Percentiles rank a stretch among this genome's conserved stretches.
Evolutionary conservation across 2,113 vertebrate genomes (phyloP).

Genomic region (Heterocephalus glaber): DNA sequence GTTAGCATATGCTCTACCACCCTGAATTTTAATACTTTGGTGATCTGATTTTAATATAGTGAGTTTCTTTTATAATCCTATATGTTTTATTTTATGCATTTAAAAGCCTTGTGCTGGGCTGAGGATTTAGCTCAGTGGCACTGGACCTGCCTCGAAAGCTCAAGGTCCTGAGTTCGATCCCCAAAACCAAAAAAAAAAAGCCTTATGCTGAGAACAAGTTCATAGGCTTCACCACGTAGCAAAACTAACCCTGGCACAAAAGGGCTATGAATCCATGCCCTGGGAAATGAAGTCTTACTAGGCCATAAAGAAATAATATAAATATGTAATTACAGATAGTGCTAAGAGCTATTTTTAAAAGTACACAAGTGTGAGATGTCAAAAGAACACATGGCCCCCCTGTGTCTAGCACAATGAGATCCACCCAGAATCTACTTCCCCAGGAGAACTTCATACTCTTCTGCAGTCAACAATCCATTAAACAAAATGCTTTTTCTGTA

Average conservation of each 20-base stretch:
- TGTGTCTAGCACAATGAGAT: not conserved
- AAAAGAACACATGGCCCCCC: not conserved
- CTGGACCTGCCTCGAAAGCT: no score
- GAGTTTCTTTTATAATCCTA: not conserved
- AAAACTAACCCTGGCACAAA: not conserved
- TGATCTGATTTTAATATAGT: constrained; percentile 1
- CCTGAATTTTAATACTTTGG: constrained; percentile 25
- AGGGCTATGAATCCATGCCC: not conserved
- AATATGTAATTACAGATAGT: not conserved
- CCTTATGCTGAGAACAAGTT: not conserved
- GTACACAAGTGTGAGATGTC: not conserved
- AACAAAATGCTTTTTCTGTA: not conserved
- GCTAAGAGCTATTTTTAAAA: not conserved
- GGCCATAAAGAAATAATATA: constrained; percentile 18
- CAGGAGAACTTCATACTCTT: not conserved
- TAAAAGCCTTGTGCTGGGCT: not conserved
- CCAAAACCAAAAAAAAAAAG: no score
- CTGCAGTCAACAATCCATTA: not conserved
- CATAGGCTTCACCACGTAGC: not conserved
- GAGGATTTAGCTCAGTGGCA: no score
- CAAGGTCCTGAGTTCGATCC: no score
- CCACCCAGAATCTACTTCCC: not conserved
- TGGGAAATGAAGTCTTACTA: not conserved
- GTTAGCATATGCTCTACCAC: not conserved
- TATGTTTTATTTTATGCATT: not conserved